Evolutionary conservation across 2,888 invertebrate genomes (phyloP).

Genomic region (Galeruca laticollis): DNA sequence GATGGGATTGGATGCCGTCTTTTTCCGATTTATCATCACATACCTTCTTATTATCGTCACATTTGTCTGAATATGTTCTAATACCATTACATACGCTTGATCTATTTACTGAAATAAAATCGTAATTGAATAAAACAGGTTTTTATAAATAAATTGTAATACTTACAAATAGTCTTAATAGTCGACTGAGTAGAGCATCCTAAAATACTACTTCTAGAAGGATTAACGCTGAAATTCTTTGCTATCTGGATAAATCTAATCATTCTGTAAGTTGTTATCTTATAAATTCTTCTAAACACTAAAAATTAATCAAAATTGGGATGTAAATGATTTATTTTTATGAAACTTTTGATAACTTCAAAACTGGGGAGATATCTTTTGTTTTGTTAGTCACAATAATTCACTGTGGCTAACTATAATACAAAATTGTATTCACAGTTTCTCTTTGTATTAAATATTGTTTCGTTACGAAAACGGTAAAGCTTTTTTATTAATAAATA

Average conservation of each 20-base stretch:
- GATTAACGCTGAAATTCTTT: conserved; percentile 6
- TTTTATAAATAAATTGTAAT: not conserved
- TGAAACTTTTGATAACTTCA: conserved; percentile 28
- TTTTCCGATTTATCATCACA: conserved; percentile 45
- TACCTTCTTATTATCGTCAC: conserved; percentile 50
- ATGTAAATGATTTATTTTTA: conserved; percentile 22
- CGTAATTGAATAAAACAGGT: not conserved
- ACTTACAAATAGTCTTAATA: conserved; percentile 25
- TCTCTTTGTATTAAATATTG: not conserved
- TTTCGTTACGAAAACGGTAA: conserved; percentile 10
- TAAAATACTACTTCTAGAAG: conserved; percentile 7
- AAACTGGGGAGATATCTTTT: conserved; percentile 19
- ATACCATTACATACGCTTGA: conserved; percentile 5
- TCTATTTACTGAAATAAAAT: conserved; percentile 17
- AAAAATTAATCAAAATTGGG: not conserved
- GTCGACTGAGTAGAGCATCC: conserved; percentile 5
- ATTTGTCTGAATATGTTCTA: conserved; percentile 40
- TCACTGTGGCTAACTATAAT: conserved; percentile 6
- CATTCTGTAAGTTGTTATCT: conserved; percentile 14
- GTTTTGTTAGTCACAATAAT: conserved; percentile 17
- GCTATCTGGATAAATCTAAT: conserved; percentile 19
- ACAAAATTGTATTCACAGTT: conserved; percentile 3
- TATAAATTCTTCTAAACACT: too few species aligned
- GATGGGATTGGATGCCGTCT: conserved; percentile 39
- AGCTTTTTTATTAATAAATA: conserved; percentile 16